These are phyloP conservation scores for Microctenopoma steveboyesi DNA, from an alignment of 2,797 vertebrate species.

Conservation along the genomic window DNA sequence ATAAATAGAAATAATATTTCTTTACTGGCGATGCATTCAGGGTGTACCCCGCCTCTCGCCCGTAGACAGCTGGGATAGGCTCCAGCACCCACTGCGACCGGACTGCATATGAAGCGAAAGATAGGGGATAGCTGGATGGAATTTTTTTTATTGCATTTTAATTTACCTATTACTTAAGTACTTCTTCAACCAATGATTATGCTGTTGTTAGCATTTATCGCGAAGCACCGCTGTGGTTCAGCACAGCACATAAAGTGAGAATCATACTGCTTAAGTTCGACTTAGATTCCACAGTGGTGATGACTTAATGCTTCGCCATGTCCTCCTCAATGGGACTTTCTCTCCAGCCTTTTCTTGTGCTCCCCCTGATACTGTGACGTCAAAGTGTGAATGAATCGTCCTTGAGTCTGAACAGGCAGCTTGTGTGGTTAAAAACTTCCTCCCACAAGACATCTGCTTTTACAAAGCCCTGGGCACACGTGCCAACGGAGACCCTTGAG, in stretches of 20 bases:
- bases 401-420: slow-evolving; percentile 57
- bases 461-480: slow-evolving; percentile 58
- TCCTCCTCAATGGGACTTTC: slow-evolving; percentile 24
- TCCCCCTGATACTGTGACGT: slow-evolving; percentile 49
- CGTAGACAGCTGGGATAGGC: no score
- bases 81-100: no score
- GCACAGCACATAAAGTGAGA: slow-evolving; percentile 1
- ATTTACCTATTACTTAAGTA: no score
- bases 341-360: slow-evolving; percentile 23
- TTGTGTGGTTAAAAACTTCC: slow-evolving; percentile 58
- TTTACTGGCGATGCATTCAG: no score
- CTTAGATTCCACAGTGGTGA: slow-evolving; percentile 13
- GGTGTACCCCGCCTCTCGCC: no score
- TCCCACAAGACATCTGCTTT: slow-evolving; percentile 74
- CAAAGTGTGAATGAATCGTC: slow-evolving; percentile 57
- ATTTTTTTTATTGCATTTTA: no score
- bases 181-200: no score
- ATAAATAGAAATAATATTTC: no score
- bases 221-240: no score
- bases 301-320: slow-evolving; percentile 37
- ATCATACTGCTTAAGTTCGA: background rate
- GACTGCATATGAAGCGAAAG: no score
- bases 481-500: slow-evolving; percentile 67
- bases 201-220: no score
- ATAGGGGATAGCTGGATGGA: no score